Base-by-base conservation (phyloP, 2,113 vertebrate genomes). In the Verasper variegatus region DNA sequence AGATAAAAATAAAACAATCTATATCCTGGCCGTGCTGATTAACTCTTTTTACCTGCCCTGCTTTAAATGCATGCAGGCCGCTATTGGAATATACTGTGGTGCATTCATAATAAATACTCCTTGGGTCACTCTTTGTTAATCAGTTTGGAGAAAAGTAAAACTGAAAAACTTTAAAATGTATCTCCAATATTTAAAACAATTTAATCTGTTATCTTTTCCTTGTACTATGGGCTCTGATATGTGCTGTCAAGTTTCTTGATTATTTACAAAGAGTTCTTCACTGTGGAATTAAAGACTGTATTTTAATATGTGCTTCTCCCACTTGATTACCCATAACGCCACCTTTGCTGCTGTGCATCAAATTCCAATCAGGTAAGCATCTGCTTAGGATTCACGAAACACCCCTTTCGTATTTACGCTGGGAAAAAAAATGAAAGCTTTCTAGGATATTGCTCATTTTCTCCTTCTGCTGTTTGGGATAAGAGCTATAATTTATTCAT, bases 281-380 rank as follows among this genome's bases (percentile, higher is more conserved):
- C 31, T 40, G 58, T 51, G 2, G 18, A 71, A 66, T 80, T 71
- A 79, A 86, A 88, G 74, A 67, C 63, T 76, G 56, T 64, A 69
- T 91, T 77, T 86, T 68, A 74, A 80, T 82, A 68, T 61, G 57
- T 66, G 12, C 27, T 79, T 49, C 45, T 62, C 35, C 75, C 26
- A 49, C 67, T 74, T 40, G 72, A 78, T 79, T 74, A 27, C 42
- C 60, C 65, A 76, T 60, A 85, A 77, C 70, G 71, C 81, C 58
- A 80, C 71, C 37, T 72, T 71, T 78, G 68, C 80, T 77, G 69
- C 70, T 72, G 58, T 76, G 76, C 81, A 86, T 90, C 76, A 87
- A 72, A 92, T 92, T 92, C 86, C 68, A 86, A 88, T 91, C 91
- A 91, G 87, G 85, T 90, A 63, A 88, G 74, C 68, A 84, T 88